Conservation (phyloP, 2,113 vertebrate species). For the Osmerus eperlanus region DNA sequence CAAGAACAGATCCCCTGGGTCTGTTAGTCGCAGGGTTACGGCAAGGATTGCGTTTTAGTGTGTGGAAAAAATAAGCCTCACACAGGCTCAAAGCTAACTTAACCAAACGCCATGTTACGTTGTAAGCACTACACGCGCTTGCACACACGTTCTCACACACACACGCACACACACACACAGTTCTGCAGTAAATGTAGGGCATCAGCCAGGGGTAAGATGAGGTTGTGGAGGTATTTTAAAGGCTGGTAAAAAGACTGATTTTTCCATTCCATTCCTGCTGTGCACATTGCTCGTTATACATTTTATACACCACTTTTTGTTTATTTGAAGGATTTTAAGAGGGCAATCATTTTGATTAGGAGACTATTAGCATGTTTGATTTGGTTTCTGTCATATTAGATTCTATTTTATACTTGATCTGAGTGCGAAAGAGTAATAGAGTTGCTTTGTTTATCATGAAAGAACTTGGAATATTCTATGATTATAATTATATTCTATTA, state of each 20-base stretch:
- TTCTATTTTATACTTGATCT: neutral
- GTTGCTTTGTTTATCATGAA: neutral
- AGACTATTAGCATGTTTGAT: neutral
- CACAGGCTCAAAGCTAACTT: conserved; percentile 12
- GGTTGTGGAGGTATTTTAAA: conserved; percentile 27
- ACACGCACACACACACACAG: neutral
- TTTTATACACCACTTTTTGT: conserved; percentile 51
- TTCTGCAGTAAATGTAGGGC: conserved; percentile 24
- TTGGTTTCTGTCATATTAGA: neutral
- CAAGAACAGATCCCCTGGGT: no score
- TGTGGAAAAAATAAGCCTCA: neutral
- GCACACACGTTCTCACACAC: conserved; percentile 6
- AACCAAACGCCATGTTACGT: conserved; percentile 8
- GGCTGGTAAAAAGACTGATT: conserved; percentile 38
- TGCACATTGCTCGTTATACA: conserved; percentile 48
- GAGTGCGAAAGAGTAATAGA: no score
- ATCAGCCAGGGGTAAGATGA: conserved; percentile 32
- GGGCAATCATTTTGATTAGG: conserved; percentile 22
- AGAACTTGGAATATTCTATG: neutral
- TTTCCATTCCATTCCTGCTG: conserved; percentile 59
- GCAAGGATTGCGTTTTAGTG: no score
- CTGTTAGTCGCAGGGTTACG: no score
- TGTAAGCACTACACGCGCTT: neutral
- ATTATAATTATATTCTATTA: neutral
- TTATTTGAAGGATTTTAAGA: conserved; percentile 33